Evolutionary conservation across 2,888 invertebrate genomes (phyloP).

Genomic region (Oegoconia quadripuncta): DNA sequence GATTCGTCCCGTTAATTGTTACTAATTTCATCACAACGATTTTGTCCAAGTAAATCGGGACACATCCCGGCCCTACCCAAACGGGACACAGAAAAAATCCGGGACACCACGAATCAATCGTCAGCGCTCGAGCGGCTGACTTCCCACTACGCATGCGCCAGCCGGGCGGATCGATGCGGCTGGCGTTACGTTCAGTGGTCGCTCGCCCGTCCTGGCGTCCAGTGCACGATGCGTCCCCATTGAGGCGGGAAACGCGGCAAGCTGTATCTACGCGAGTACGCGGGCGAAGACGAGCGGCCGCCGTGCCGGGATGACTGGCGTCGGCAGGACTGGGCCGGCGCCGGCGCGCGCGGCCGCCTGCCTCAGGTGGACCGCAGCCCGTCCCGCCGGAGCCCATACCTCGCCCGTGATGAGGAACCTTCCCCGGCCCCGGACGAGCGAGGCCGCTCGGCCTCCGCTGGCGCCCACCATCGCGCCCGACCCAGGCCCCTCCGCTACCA

Average conservation of each 20-base stretch:
- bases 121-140: constrained; percentile 51
- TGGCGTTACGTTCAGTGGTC: constrained; percentile 64
- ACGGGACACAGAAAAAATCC: too few relatives aligned
- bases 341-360: constrained; percentile 80
- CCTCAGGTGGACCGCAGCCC: constrained; percentile 95
- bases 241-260: constrained; percentile 73
- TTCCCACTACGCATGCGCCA: constrained; percentile 47
- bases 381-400: constrained; percentile 89
- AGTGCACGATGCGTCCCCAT: constrained; percentile 65
- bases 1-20: too few relatives aligned
- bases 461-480: constrained; percentile 87
- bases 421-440: constrained; percentile 90
- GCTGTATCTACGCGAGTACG: constrained; percentile 79
- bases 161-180: constrained; percentile 61
- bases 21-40: too few relatives aligned
- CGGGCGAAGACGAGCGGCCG: constrained; percentile 78
- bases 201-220: constrained; percentile 70
- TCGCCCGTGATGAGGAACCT: constrained; percentile 88
- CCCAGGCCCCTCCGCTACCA: constrained; percentile 87
- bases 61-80: neutral
- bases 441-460: constrained; percentile 85
- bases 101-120: constrained; percentile 10
- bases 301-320: constrained; percentile 75
- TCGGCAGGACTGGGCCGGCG: constrained; percentile 68
- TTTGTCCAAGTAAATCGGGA: too few relatives aligned